phyloP scores from a whole-genome alignment of 1,140 invertebrate species.

The Galleria mellonella region DNA sequence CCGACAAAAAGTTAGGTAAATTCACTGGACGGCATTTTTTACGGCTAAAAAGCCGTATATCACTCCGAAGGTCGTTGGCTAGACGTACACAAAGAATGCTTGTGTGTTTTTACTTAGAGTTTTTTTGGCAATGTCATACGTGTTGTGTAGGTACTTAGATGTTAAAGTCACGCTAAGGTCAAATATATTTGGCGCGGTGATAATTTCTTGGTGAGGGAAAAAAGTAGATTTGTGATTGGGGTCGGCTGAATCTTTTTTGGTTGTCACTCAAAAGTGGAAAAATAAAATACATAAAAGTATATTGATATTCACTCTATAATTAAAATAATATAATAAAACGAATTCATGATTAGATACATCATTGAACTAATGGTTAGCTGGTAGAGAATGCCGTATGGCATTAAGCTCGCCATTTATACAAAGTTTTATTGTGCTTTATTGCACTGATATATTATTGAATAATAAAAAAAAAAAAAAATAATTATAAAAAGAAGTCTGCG shows the following conservation, averaged over 20 bases:
- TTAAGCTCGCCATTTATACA: too few species aligned
- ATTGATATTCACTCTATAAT: too few species aligned
- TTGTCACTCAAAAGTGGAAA: too few species aligned
- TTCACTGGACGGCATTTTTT: conserved; percentile 63
- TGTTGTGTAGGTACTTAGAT: conserved; percentile 23
- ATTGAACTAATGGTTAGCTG: too few species aligned
- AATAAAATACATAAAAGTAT: too few species aligned
- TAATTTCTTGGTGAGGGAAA: conserved; percentile 39
- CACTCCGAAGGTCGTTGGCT: conserved; percentile 54
- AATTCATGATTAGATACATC: too few species aligned
- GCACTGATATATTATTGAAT: too few species aligned
- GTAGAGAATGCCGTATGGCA: too few species aligned
- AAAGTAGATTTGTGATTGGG: background rate
- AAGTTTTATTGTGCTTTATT: too few species aligned
- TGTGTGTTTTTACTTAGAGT: conserved; percentile 51
- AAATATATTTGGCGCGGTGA: conserved; percentile 33
- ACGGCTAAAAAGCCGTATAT: conserved; percentile 57
- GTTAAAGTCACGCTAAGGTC: conserved; percentile 55
- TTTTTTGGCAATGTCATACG: conserved; percentile 64
- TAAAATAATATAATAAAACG: too few species aligned
- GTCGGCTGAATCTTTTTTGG: background rate
- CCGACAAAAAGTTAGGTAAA: conserved; percentile 66
- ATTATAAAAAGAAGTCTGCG: too few species aligned
- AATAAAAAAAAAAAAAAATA: too few species aligned
- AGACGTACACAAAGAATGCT: conserved; percentile 65